A percentile compares a stretch with the other conserved stretches of the same genome.
phyloP scores from a whole-genome alignment of 2,797 vertebrate species.

The Tragopan temminckii region DNA sequence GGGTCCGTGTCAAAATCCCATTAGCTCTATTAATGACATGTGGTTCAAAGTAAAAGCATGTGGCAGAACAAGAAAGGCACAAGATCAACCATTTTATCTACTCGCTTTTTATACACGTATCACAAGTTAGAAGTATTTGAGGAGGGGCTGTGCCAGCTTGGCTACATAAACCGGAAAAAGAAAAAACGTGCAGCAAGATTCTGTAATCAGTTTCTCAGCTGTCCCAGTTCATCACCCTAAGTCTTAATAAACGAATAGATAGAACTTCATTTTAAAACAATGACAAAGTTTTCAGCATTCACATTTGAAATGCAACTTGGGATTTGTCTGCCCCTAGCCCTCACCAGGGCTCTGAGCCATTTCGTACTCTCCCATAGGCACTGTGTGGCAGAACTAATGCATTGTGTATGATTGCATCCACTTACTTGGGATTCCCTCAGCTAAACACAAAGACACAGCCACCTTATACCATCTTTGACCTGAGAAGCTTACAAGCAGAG shows the following conservation, averaged over 20 bases:
- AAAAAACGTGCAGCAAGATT: background rate
- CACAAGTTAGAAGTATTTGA: constrained; percentile 49
- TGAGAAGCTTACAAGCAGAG: background rate
- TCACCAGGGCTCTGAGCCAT: background rate
- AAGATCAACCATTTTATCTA: constrained; percentile 50
- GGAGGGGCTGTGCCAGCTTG: background rate
- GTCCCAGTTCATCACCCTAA: constrained; percentile 7
- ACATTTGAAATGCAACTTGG: background rate
- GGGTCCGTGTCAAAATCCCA: constrained; percentile 76
- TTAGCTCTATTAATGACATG: constrained; percentile 79
- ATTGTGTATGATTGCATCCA: background rate
- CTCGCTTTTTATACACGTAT: constrained; percentile 60
- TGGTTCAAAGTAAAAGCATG: constrained; percentile 70
- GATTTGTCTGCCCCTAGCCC: background rate
- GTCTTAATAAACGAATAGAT: constrained; percentile 60
- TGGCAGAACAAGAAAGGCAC: constrained; percentile 77
- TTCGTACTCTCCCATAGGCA: background rate
- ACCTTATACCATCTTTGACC: background rate
- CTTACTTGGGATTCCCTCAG: background rate
- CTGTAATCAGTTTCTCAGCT: constrained; percentile 24
- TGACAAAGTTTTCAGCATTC: constrained; percentile 38
- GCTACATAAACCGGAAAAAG: background rate
- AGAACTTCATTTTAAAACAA: constrained; percentile 57
- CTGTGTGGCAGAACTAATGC: background rate
- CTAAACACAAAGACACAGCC: background rate